phyloP scores from a whole-genome alignment of 2,113 vertebrate species.

The Lipotes vexillifer region DNA sequence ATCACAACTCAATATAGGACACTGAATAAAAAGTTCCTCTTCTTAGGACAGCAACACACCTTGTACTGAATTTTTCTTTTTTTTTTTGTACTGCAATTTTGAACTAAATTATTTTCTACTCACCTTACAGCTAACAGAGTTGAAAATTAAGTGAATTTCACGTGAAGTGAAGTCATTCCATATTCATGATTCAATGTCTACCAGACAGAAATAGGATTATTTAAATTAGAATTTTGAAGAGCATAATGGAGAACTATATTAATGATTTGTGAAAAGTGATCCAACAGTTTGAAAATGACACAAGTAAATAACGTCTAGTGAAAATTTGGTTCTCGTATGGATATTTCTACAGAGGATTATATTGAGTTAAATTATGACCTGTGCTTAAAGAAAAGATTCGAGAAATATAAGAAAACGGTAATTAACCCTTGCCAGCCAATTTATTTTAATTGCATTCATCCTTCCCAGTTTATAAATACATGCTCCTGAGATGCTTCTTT shows the following conservation, averaged over 20 bases:
- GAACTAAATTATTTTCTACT: conserved; percentile 36
- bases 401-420: conserved; percentile 47
- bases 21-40: neutral
- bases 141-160: conserved; percentile 64
- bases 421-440: conserved; percentile 64
- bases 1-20: neutral
- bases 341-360: conserved; percentile 8
- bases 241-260: conserved; percentile 46
- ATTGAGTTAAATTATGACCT: conserved; percentile 36
- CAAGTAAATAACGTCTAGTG: conserved; percentile 45
- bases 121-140: neutral
- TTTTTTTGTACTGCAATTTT: neutral
- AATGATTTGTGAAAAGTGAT: conserved; percentile 56
- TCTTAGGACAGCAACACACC: neutral
- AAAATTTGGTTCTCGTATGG: neutral
- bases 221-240: conserved; percentile 54
- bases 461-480: conserved; percentile 61
- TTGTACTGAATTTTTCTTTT: neutral
- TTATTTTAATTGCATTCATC: conserved; percentile 68
- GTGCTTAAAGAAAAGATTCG: neutral
- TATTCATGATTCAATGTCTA: conserved; percentile 57
- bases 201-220: conserved; percentile 61
- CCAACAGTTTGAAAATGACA: conserved; percentile 12
- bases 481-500: conserved; percentile 22
- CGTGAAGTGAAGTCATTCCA: conserved; percentile 57